Conservation (phyloP, 2,113 vertebrate species). For the Oplegnathus fasciatus region DNA sequence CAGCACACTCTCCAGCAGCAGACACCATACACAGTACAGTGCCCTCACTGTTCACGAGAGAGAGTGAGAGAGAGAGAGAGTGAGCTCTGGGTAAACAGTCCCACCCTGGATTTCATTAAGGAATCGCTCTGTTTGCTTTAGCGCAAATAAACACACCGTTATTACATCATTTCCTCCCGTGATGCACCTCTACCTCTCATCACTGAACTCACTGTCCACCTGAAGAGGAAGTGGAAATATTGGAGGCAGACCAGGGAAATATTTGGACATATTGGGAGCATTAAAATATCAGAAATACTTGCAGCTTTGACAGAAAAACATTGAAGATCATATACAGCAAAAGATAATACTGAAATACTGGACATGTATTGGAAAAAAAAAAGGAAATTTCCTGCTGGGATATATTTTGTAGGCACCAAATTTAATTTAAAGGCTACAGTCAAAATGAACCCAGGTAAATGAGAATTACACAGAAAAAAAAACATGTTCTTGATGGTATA, state of each 20-base stretch:
- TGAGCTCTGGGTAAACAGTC: constrained; percentile 74
- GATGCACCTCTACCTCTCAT: constrained; percentile 47
- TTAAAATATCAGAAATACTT: constrained; percentile 13
- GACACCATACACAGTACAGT: constrained; percentile 59
- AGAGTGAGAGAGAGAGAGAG: constrained; percentile 28
- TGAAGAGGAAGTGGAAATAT: constrained; percentile 41
- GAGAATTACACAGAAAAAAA: constrained; percentile 1
- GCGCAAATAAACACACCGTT: constrained; percentile 58
- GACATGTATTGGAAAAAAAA: not conserved
- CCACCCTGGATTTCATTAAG: constrained; percentile 80
- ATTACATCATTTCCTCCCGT: constrained; percentile 59
- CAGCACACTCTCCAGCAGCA: constrained; percentile 52
- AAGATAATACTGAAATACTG: not conserved
- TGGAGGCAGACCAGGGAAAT: constrained; percentile 7
- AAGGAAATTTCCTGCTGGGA: not conserved
- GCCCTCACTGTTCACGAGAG: constrained; percentile 66
- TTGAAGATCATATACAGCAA: not conserved
- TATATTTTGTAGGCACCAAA: not conserved
- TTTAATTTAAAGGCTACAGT: not conserved
- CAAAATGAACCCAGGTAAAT: not conserved
- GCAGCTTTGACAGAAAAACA: not conserved
- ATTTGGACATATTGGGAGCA: constrained; percentile 4
- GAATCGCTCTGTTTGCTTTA: constrained; percentile 70
- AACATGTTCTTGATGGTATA: too few relatives aligned
- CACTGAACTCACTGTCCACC: constrained; percentile 34